Base-by-base conservation (phyloP, 1,140 invertebrate species). In the Trinorchestia longiramus region DNA sequence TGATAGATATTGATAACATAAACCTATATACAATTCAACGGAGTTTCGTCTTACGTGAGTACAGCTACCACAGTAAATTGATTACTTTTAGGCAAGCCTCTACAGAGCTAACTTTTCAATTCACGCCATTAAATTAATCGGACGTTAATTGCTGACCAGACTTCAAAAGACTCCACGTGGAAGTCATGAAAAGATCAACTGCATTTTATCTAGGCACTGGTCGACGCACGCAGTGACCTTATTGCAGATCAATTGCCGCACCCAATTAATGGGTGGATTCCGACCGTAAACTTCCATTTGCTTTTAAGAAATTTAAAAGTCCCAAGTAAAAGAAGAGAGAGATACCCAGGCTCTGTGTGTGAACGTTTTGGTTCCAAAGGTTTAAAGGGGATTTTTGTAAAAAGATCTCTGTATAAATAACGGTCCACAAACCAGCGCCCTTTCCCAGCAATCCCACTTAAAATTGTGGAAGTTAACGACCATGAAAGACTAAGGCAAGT, bases 121-220 rank as follows among this genome's bases (percentile, higher is more conserved):
- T 40, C 3, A 0, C 8, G 17, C 92, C 44, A 94, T 94, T 94
- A 44, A 94, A 94, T 94, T 94, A 94, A 43, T 47, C 3, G 92
- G 43, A 43, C 44, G 92, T 47, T 94, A 94, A 94, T 94, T 94
- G 92, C 43, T 44, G 92, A 40, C 36, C 92, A 43, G 43, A 45
- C 43, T 45, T 94, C 92, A 94, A 94, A 94, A n/a, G 92, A 36
- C 92, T 17, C 41, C 88, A 43, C 28, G 88, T 90, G 88, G 28
- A 90, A 90, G 88, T 90, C 88, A 90, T 90, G n/a, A 90, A 90
- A 90, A 90, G 88, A 90, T 41, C 88, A 90, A 3, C 41, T 36
- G 43, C 62, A 90, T 90, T 90, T 90, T 90, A 90, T 90, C 88
- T 41, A 42, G 36, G 88, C 42, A 90, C 43, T 43, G 88, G 88